phyloP scores from a whole-genome alignment of 2,797 vertebrate species.

The Pangasius krempfi region DNA sequence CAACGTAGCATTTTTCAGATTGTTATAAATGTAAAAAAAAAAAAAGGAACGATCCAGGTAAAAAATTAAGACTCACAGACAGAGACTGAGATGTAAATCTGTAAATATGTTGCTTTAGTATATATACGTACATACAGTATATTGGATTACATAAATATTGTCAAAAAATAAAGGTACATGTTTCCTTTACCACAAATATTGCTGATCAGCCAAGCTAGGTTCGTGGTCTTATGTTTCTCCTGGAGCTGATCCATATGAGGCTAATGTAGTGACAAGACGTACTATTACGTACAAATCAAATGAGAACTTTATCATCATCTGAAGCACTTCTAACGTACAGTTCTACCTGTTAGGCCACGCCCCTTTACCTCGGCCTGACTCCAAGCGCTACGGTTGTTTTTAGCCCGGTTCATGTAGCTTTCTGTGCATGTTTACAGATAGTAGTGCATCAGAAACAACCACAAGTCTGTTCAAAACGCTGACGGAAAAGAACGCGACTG shows the following conservation, averaged over 20 bases:
- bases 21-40: background rate
- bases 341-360: background rate
- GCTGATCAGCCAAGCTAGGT: background rate
- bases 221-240: background rate
- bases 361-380: background rate
- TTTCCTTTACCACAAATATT: background rate
- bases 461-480: background rate
- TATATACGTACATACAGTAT: background rate
- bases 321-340: background rate
- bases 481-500: background rate
- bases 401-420: background rate
- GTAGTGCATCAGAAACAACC: background rate
- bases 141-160: constrained; percentile 7
- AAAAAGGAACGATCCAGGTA: background rate
- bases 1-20: background rate
- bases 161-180: background rate
- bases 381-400: background rate
- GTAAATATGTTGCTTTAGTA: background rate
- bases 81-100: background rate
- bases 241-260: background rate
- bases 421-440: too few species aligned
- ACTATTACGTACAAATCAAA: background rate
- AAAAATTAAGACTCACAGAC: background rate
- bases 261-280: background rate
- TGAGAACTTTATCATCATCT: background rate